Base-by-base conservation (phyloP, 1,140 invertebrate genomes). In the Rhizoglyphus robini region DNA sequence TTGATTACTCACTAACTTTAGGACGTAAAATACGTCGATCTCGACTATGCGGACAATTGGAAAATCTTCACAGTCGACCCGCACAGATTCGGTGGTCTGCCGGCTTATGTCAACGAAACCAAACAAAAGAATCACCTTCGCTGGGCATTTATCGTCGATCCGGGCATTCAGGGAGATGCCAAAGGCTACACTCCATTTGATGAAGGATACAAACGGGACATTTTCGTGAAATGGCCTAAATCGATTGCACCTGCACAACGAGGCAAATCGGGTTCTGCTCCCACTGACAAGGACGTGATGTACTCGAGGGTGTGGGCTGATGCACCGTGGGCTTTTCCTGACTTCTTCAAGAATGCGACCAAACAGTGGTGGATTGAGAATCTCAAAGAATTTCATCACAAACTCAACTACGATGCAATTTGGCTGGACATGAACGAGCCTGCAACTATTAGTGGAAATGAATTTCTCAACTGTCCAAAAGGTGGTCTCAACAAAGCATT, bases 51-150 rank as follows among this genome's bases (percentile, higher is more conserved):
- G 74, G 70, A 73, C 25, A 69, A 71, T 5, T 67, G 73, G 62
- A 71, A 70, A 38, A 72, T 73, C 61, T 80, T 80, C 69, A 80
- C 78, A 13, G 72, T 72, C 41, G 75, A 79, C 69, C 68, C 65
- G 27, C 65, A 36, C 0, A 72, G 67, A 1, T 80, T 74, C 69
- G 61, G 36, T 3, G 75, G 68, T 29, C 65, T 80, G 4, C 75
- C 76, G 0, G 70, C 74, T 2, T 76, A 74, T 59, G 73, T 80
- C 1, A 64, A 75, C 4, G 64, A 75, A 23, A 62, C 79, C 5
- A 74, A 77, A 23, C 11, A 11, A 30, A 57, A 57, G 23, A 13
- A 57, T 23, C 11, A 30, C 23, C 11, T 57, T 30, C 29, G 23
- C 23, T 13, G 13, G 51, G 23, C 51, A 34, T 29, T 20, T n/a